phyloP scores from a whole-genome alignment of 2,888 invertebrate species.

The Petrolisthes manimaculis region DNA sequence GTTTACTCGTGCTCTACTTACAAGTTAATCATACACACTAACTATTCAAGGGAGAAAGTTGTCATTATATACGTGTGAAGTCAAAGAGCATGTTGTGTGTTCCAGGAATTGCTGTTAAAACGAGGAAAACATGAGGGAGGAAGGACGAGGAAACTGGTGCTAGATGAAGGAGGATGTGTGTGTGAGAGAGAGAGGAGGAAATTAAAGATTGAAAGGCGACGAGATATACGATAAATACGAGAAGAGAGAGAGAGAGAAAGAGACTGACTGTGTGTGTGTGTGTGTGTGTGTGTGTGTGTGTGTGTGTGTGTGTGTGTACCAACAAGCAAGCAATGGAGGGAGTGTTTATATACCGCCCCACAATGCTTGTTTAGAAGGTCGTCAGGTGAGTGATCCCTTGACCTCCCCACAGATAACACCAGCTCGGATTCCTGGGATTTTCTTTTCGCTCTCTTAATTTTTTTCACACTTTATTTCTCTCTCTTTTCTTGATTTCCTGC shows the following conservation, averaged over 20 bases:
- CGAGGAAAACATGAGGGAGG: not conserved
- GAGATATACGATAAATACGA: not conserved
- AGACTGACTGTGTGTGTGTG: not conserved
- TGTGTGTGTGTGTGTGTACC: not conserved
- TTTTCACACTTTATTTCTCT: too few relatives aligned
- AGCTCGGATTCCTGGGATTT: not conserved
- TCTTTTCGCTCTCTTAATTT: too few relatives aligned
- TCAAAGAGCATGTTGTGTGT: too few relatives aligned
- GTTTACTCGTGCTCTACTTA: too few relatives aligned
- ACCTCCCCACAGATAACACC: slow-evolving; percentile 6
- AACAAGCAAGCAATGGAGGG: not conserved
- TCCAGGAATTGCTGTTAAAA: too few relatives aligned
- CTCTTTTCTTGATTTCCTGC: too few relatives aligned
- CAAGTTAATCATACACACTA: too few relatives aligned
- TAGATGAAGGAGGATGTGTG: not conserved
- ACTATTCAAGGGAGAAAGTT: too few relatives aligned
- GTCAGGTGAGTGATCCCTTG: slow-evolving; percentile 36
- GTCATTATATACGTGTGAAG: too few relatives aligned
- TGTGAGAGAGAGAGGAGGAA: not conserved
- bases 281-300: not conserved
- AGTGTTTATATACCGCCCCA: slow-evolving; percentile 27
- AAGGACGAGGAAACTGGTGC: not conserved
- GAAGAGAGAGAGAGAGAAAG: slow-evolving; percentile 3
- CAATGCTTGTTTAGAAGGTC: slow-evolving; percentile 45
- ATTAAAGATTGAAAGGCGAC: too few relatives aligned